A percentile compares a stretch with the other conserved stretches of the same genome.
phyloP scores from a whole-genome alignment of 2,888 invertebrate species.

The Acrocyrtus sp. region DNA sequence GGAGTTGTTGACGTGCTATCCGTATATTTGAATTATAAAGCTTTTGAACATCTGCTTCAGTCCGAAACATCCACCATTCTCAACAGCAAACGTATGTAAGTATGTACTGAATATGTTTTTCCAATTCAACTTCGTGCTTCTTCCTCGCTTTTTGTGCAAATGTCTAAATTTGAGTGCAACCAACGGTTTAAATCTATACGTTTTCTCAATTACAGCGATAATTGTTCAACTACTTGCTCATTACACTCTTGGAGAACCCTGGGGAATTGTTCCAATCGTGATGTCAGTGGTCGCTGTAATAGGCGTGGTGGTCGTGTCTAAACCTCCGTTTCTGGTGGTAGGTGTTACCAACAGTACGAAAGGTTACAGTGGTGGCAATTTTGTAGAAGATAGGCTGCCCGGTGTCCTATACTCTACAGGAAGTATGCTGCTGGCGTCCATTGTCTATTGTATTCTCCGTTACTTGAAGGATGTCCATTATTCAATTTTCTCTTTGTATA shows the following conservation, averaged over 20 bases:
- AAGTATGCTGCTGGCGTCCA: slow-evolving; percentile 29
- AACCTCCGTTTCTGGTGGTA: slow-evolving; percentile 32
- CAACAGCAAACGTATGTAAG: slow-evolving; percentile 50
- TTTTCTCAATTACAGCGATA: slow-evolving; percentile 15
- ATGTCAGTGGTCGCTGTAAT: slow-evolving; percentile 40
- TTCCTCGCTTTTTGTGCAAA: background rate
- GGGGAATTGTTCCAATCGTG: slow-evolving; percentile 51
- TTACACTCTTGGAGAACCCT: slow-evolving; percentile 51
- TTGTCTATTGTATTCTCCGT: slow-evolving; percentile 32
- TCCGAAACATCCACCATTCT: slow-evolving; percentile 39
- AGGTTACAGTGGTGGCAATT: too few species aligned
- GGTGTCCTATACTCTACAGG: slow-evolving; percentile 6
- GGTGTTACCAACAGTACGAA: background rate
- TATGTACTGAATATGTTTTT: background rate
- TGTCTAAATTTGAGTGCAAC: background rate
- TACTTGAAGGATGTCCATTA: slow-evolving; percentile 40
- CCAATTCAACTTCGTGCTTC: background rate
- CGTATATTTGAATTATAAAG: slow-evolving; percentile 18
- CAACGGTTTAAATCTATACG: background rate
- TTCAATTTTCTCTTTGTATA: slow-evolving; percentile 32
- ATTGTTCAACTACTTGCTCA: slow-evolving; percentile 53
- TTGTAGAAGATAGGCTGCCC: slow-evolving; percentile 6
- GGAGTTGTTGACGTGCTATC: slow-evolving; percentile 17
- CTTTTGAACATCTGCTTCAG: slow-evolving; percentile 15
- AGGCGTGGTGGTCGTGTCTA: slow-evolving; percentile 53